phyloP scores from a whole-genome alignment of 2,888 invertebrate species.

The Lottia scabra region DNA sequence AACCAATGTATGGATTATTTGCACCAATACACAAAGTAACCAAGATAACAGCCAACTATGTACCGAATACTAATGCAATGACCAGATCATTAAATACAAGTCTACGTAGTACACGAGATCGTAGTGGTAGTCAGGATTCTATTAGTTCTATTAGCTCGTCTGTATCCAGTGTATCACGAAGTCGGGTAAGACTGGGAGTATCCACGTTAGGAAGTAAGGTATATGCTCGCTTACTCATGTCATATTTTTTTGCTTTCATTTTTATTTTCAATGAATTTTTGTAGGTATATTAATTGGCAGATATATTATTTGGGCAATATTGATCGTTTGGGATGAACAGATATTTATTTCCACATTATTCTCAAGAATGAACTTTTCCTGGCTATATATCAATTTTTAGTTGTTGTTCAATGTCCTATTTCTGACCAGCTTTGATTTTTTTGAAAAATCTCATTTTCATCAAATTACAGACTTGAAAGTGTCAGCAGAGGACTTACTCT shows the following conservation, averaged over 20 bases:
- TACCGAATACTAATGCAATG: slow-evolving; percentile 30
- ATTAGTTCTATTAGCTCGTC: slow-evolving; percentile 84
- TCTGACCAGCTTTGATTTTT: too few relatives aligned
- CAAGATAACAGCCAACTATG: slow-evolving; percentile 72
- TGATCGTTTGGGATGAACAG: neutral
- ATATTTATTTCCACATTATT: neutral
- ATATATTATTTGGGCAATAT: too few relatives aligned
- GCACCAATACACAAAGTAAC: slow-evolving; percentile 90
- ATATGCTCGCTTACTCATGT: slow-evolving; percentile 57
- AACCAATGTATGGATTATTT: slow-evolving; percentile 91
- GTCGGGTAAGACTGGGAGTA: slow-evolving; percentile 84
- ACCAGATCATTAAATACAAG: slow-evolving; percentile 47
- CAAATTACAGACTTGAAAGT: too few relatives aligned
- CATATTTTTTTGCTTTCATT: neutral
- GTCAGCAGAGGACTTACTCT: too few relatives aligned
- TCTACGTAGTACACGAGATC: slow-evolving; percentile 55
- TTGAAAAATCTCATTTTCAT: too few relatives aligned
- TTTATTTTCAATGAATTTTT: neutral
- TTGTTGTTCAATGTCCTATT: too few relatives aligned
- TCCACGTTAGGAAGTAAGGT: slow-evolving; percentile 73
- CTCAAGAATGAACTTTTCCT: too few relatives aligned
- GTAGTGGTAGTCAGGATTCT: slow-evolving; percentile 79
- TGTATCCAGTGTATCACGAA: slow-evolving; percentile 67
- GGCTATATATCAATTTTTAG: too few relatives aligned
- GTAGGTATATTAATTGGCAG: too few relatives aligned